Evolutionary conservation across 2,797 vertebrate genomes (phyloP), one percentile per base, ranked within the genome.

Genomic region (Spinus olivaceus): DNA sequence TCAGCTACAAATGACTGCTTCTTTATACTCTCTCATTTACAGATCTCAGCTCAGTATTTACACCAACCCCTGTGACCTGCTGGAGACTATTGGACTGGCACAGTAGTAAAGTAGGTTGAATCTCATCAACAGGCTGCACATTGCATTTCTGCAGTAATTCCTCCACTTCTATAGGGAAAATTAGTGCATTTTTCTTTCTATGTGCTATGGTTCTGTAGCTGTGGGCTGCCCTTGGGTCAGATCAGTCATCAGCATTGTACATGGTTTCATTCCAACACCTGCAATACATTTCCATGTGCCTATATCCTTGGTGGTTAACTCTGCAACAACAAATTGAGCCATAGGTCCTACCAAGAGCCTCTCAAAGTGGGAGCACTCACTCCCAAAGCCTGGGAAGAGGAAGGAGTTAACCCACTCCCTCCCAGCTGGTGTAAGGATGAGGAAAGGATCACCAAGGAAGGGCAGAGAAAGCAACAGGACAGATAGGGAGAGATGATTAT

Each of bases 61-160:
- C 33, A 72, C 33, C 42, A 50, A 28, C 19, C 27, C 42, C 77
- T n/a, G 16, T 80, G 39, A 66, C n/a, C 59, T 73, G 16, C 49
- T 59, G 70, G 49, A 67, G 35, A 73, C 41, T 49, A n/a, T 15
- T 61, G 47, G 49, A 80, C 54, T 81, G 25, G 70, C 41, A 88
- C 50, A 85, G 33, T 9, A 42, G 49, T 59, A 59, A 88, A 73
- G 23, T 19, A 51, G 57, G 50, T 20, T 77, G 73, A 89, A 76
- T 51, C 71, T 90, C 86, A 73, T 12, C 60, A 70, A 71, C 41
- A 50, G 30, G 28, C 74, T 71, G 53, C 50, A 33, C 84, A 69
- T 96, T 91, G 47, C 46, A 54, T 66, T 89, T 93, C 87, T 60
- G 57, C 27, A 81, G 77, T 39, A 86, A 83, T 72, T 90, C 77